Conservation (phyloP, 2,113 vertebrate genomes). For the Nymphicus hollandicus region DNA sequence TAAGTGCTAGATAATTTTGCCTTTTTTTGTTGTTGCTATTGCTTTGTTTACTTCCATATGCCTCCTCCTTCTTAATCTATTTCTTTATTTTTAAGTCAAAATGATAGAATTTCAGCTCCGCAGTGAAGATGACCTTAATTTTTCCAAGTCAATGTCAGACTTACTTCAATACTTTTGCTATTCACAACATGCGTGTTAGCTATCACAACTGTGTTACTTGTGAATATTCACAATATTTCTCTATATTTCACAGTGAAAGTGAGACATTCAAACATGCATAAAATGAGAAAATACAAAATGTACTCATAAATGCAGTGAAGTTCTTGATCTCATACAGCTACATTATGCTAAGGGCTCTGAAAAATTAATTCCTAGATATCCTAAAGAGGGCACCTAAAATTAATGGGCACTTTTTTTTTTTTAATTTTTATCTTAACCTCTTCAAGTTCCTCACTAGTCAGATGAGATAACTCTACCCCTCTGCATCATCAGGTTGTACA, state of each 20-base stretch:
- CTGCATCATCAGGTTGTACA: background rate
- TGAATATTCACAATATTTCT: background rate
- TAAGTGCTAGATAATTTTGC: background rate
- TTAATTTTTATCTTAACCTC: constrained; percentile 3
- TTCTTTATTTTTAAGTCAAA: background rate
- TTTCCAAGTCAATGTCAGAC: background rate
- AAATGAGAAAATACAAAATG: background rate
- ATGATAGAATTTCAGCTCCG: background rate
- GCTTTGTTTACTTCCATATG: background rate
- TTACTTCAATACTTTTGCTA: background rate
- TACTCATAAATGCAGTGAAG: background rate
- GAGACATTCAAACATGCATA: background rate
- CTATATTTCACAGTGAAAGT: background rate
- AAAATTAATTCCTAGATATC: constrained; percentile 27
- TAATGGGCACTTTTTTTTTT: background rate
- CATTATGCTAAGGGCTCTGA: constrained; percentile 9
- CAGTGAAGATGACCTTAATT: background rate
- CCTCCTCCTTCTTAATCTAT: background rate
- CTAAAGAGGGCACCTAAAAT: constrained; percentile 29
- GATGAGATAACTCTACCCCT: constrained; percentile 23
- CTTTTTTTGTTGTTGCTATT: background rate
- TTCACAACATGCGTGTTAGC: background rate
- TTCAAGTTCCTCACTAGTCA: background rate
- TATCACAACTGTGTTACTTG: background rate
- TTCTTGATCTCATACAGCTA: background rate